Evolutionary conservation across 2,797 vertebrate species (phyloP), one percentile per base, ranked within the genome.

Genomic region (Holocentrus rufus): DNA sequence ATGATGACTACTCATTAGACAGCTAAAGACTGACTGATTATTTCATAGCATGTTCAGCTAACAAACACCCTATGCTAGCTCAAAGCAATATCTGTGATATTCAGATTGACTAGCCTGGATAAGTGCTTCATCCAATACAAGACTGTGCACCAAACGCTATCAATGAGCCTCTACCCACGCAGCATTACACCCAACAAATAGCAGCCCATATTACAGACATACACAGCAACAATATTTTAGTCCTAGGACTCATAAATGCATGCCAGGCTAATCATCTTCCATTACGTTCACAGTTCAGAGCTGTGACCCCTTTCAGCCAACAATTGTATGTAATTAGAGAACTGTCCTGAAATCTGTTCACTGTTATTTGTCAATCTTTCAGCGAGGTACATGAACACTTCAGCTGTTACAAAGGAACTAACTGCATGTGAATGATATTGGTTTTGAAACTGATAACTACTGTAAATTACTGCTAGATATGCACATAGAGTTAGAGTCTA

Each of bases 1-100:
- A 83, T 90, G 86, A 91, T 90, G 85, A 77, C 82, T 88, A 84
- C 87, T 92, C 88, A 91, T 88, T 84, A 87, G 77, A 81, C 65
- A 54, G 80, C 86, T 85, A 71, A 85, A 83, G 84, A 83, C 78
- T 81, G 74, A 77, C 83, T 86, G 88, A 90, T 88, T 85, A 89
- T 89, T 82, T 80, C 80, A 74, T 67, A 10, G 80, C 77, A 69
- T 77, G 77, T 76, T 81, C 80, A 17, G 84, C 85, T 81, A 84
- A 91, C 85, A 88, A 88, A 90, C 82, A 79, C 80, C 77, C 76
- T 85, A 69, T 73, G 76, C 79, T 81, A 81, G 88, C 79, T 90
- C 76, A 68, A 42, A 77, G 81, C 74, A 44, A 69, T 69, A 65
- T 65, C 82, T 84, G 74, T 66, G 76, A 87, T 87, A 80, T 90